A percentile compares a stretch with the other conserved stretches of the same genome.
Conservation (phyloP, 2,888 invertebrate genomes). For the Drosophila mettleri region DNA sequence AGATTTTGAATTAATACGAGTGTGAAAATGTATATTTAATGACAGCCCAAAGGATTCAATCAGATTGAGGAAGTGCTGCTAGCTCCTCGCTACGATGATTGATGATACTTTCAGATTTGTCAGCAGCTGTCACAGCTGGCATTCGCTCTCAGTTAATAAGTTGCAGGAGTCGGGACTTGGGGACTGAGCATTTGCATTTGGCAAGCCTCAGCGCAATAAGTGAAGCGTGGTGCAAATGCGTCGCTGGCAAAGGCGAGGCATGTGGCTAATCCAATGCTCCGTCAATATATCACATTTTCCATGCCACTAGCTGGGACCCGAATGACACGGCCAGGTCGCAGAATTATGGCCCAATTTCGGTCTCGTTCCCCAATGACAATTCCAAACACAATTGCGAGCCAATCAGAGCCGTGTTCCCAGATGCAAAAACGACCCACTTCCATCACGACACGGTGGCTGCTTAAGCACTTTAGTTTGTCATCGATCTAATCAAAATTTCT, state of each 20-base stretch:
- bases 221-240: constrained; percentile 26
- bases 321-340: constrained; percentile 30
- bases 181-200: constrained; percentile 68
- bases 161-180: constrained; percentile 51
- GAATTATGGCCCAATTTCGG: constrained; percentile 34
- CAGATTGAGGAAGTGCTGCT: constrained; percentile 27
- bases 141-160: constrained; percentile 63
- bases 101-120: constrained; percentile 65
- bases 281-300: constrained; percentile 53
- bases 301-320: constrained; percentile 30
- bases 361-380: neutral
- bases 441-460: neutral
- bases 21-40: constrained; percentile 72
- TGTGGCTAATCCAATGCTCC: constrained; percentile 44
- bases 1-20: constrained; percentile 46
- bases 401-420: constrained; percentile 6
- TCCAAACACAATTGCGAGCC: constrained; percentile 13
- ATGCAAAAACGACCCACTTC: constrained; percentile 6
- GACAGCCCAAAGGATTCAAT: constrained; percentile 47
- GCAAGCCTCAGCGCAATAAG: constrained; percentile 43
- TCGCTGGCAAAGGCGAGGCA: constrained; percentile 7
- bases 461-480: neutral
- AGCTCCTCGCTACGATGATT: constrained; percentile 60
- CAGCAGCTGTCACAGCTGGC: constrained; percentile 45
- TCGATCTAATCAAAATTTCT: constrained; percentile 4